Evolutionary conservation across 2,113 vertebrate genomes (phyloP).

Genomic region (Bufo bufo): DNA sequence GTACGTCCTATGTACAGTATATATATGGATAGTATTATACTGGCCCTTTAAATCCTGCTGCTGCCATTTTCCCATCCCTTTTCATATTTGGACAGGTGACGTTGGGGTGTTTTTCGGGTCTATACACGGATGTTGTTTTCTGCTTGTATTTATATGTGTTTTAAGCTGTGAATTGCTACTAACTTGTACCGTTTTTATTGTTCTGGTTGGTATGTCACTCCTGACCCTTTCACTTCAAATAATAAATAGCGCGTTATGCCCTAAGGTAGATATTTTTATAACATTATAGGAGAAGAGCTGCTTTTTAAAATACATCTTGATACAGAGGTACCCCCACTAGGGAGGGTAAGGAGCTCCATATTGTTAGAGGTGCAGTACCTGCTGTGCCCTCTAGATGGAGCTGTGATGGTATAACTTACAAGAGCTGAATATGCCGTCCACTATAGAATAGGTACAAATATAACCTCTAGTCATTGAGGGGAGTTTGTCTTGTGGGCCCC

Average conservation of each 20-base stretch:
- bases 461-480: background rate
- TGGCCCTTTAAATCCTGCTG: background rate
- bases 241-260: background rate
- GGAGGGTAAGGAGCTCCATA: background rate
- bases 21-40: background rate
- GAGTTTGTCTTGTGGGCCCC: background rate
- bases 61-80: background rate
- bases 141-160: conserved; percentile 13
- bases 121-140: background rate
- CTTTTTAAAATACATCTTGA: background rate
- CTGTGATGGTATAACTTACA: background rate
- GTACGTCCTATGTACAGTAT: background rate
- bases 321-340: background rate
- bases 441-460: background rate
- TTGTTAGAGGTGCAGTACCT: background rate
- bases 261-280: background rate
- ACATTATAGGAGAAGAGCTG: background rate
- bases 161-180: conserved; percentile 18
- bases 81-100: background rate
- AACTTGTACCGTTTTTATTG: background rate
- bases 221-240: background rate
- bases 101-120: background rate
- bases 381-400: background rate
- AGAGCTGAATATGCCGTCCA: background rate
- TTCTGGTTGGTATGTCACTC: background rate